Conservation (phyloP, 2,888 invertebrate species). For the Hanleya hanleyi region DNA sequence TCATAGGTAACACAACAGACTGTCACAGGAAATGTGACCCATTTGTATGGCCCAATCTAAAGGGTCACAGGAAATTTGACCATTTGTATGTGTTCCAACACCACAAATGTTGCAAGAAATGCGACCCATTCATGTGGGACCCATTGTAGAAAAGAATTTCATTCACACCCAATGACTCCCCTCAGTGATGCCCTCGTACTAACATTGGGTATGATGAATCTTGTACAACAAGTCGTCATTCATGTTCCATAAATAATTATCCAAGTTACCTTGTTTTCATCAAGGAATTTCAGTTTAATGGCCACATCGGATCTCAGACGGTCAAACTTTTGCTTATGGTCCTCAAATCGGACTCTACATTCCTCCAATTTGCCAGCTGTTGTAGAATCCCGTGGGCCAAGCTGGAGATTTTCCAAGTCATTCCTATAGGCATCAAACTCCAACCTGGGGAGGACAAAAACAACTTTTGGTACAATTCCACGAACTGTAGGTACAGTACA, state of each 20-base stretch:
- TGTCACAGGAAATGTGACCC: too few species aligned
- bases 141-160: too few species aligned
- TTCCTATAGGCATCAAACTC: constrained; percentile 98
- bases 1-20: too few species aligned
- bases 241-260: too few species aligned
- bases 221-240: too few species aligned
- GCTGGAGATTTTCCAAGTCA: constrained; percentile 89
- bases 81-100: too few species aligned
- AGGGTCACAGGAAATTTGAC: too few species aligned
- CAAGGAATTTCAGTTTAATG: constrained; percentile 95
- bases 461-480: background rate
- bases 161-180: too few species aligned
- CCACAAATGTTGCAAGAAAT: too few species aligned
- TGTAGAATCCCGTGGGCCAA: constrained; percentile 70
- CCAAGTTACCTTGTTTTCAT: constrained; percentile 99
- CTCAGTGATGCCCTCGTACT: background rate
- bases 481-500: too few species aligned
- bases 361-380: constrained; percentile 81
- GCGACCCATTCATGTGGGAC: too few species aligned
- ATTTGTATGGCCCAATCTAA: too few species aligned
- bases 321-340: constrained; percentile 93
- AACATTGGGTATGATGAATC: background rate
- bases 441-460: constrained; percentile 77
- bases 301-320: constrained; percentile 93
- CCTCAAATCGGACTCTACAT: constrained; percentile 86